A percentile compares a stretch with the other conserved stretches of the same genome.
These are phyloP conservation scores for Stichopus chloronotus DNA, from an alignment of 35 echinoderm and acorn worm species.

Conservation along the genomic window DNA sequence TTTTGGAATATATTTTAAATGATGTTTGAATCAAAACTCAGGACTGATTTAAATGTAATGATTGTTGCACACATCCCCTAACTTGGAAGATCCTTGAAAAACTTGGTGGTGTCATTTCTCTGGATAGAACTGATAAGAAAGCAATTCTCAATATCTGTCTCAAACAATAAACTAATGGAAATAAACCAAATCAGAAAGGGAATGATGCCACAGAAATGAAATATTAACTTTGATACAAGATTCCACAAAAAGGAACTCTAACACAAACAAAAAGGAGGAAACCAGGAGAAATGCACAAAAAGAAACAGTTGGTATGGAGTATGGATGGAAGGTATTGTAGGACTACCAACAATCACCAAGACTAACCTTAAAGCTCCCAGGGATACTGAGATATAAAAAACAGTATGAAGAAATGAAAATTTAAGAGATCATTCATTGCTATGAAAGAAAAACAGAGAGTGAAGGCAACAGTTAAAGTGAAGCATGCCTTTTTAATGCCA, in stretches of 20 bases:
- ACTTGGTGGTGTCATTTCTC: too few species aligned
- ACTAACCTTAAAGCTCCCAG: constrained; percentile 42
- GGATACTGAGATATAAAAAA: constrained; percentile 33
- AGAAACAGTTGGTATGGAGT: background rate
- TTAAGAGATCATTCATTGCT: too few species aligned
- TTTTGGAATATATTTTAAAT: too few species aligned
- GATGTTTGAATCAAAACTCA: too few species aligned
- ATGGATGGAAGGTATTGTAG: background rate
- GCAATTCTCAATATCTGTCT: background rate
- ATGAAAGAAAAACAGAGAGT: too few species aligned
- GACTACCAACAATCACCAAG: background rate
- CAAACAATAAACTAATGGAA: background rate
- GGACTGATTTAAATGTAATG: too few species aligned
- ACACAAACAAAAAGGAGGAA: background rate
- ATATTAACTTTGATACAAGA: background rate
- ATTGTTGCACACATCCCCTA: too few species aligned
- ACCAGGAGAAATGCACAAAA: background rate
- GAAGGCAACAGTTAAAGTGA: too few species aligned
- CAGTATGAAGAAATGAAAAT: background rate
- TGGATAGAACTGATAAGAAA: too few species aligned
- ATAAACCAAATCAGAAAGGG: background rate
- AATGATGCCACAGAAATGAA: background rate
- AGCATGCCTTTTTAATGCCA: too few species aligned
- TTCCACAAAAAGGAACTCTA: background rate
- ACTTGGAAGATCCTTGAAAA: too few species aligned